phyloP scores from a whole-genome alignment of 2,888 invertebrate genomes.

The Aricia artaxerxes region DNA sequence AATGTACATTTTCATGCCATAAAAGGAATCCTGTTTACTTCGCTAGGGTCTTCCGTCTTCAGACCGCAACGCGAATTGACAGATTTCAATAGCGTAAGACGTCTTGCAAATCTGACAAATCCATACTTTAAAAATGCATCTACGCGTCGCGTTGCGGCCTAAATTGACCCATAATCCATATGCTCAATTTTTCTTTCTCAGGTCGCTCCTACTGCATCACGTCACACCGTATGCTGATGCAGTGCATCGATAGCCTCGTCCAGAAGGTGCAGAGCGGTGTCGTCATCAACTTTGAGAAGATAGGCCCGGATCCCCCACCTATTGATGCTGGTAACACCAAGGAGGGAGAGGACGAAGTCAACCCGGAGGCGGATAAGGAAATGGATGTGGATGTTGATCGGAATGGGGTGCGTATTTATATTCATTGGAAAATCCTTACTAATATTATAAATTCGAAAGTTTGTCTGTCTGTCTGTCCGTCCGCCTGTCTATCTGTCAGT shows the following conservation, averaged over 20 bases:
- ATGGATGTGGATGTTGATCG: constrained; percentile 72
- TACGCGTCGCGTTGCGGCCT: too few relatives aligned
- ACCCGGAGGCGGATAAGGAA: constrained; percentile 67
- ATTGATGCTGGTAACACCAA: constrained; percentile 76
- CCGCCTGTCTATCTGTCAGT: too few relatives aligned
- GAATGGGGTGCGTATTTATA: constrained; percentile 67
- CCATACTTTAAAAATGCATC: too few relatives aligned
- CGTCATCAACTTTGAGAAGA: constrained; percentile 98
- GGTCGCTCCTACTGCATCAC: constrained; percentile 97
- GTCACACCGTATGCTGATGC: constrained; percentile 96
- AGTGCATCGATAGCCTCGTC: constrained; percentile 97
- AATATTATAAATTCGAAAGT: too few relatives aligned
- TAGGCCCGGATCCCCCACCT: constrained; percentile 92
- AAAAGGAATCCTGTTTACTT: too few relatives aligned
- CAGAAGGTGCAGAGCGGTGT: constrained; percentile 99
- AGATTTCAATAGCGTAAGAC: too few relatives aligned
- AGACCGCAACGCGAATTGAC: too few relatives aligned
- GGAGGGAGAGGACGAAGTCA: constrained; percentile 75
- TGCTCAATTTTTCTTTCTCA: constrained; percentile 49
- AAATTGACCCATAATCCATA: too few relatives aligned
- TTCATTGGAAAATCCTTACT: background rate
- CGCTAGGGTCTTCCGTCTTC: too few relatives aligned
- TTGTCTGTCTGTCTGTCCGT: too few relatives aligned
- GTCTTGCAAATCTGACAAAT: too few relatives aligned
- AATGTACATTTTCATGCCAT: too few relatives aligned